Conservation (phyloP, 2,888 invertebrate species). For the Liopterus haemorrhoidalis region DNA sequence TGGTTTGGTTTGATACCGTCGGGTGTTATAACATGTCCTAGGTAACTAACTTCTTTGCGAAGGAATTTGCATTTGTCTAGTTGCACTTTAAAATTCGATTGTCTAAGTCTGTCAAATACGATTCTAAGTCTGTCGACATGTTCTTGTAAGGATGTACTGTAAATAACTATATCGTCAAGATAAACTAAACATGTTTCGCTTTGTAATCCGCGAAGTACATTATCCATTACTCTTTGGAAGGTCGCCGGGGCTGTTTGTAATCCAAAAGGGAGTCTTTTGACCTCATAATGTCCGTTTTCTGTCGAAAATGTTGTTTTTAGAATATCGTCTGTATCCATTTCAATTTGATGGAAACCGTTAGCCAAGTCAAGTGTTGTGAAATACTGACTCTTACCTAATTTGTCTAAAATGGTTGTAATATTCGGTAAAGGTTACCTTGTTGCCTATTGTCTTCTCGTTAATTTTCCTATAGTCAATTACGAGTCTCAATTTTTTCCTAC, state of each 20-base stretch:
- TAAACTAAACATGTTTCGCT: slow-evolving; percentile 6
- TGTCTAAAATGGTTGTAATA: slow-evolving; percentile 20
- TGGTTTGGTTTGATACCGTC: too few species aligned
- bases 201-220: neutral
- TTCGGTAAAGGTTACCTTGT: too few species aligned
- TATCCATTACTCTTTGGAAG: slow-evolving; percentile 31
- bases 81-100: neutral
- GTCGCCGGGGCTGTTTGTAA: slow-evolving; percentile 29
- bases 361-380: slow-evolving; percentile 31
- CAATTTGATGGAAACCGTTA: slow-evolving; percentile 32
- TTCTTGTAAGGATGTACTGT: neutral
- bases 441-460: too few species aligned
- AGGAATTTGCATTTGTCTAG: neutral
- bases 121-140: neutral
- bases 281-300: slow-evolving; percentile 29
- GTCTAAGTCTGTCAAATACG: neutral
- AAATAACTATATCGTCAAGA: slow-evolving; percentile 3
- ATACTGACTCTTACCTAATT: slow-evolving; percentile 20
- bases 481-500: too few species aligned
- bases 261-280: slow-evolving; percentile 30
- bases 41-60: neutral
- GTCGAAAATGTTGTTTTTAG: slow-evolving; percentile 32
- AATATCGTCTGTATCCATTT: slow-evolving; percentile 24
- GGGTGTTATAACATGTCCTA: slow-evolving; percentile 22
- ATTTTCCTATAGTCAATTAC: too few species aligned